phyloP scores from a whole-genome alignment of 1,140 invertebrate species.

The Diorhabda sublineata region DNA sequence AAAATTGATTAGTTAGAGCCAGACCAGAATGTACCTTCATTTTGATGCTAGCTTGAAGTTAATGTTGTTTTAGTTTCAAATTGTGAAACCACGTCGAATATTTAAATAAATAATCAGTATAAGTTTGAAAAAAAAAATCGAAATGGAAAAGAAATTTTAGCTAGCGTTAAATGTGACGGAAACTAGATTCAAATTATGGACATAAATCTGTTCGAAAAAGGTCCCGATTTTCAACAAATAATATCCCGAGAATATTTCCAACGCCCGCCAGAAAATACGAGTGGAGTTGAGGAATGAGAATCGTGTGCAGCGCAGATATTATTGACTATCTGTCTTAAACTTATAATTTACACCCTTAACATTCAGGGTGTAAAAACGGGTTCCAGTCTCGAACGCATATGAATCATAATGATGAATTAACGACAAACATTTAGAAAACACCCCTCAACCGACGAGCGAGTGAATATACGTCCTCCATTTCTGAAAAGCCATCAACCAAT shows the following conservation, averaged over 20 bases:
- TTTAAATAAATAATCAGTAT: too few species aligned
- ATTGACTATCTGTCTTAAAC: constrained; percentile 49
- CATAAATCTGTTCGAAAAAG: constrained; percentile 1
- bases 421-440: constrained; percentile 49
- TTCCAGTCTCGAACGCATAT: constrained; percentile 48
- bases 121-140: too few species aligned
- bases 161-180: neutral
- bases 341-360: constrained; percentile 49
- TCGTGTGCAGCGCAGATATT: constrained; percentile 37
- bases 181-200: constrained; percentile 3
- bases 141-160: too few species aligned
- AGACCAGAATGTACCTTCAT: too few species aligned
- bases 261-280: neutral
- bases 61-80: too few species aligned
- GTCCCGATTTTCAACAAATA: neutral
- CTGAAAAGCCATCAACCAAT: constrained; percentile 19
- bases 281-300: constrained; percentile 9
- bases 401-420: constrained; percentile 50
- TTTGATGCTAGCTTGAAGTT: too few species aligned
- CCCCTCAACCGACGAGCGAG: constrained; percentile 36
- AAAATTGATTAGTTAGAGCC: too few species aligned
- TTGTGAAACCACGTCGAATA: too few species aligned
- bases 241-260: neutral
- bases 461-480: constrained; percentile 16
- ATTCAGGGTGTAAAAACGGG: constrained; percentile 47